Percentiles rank a stretch among this genome's conserved stretches.
Evolutionary conservation across 2,797 vertebrate genomes (phyloP).

Genomic region (Melanitta fusca): DNA sequence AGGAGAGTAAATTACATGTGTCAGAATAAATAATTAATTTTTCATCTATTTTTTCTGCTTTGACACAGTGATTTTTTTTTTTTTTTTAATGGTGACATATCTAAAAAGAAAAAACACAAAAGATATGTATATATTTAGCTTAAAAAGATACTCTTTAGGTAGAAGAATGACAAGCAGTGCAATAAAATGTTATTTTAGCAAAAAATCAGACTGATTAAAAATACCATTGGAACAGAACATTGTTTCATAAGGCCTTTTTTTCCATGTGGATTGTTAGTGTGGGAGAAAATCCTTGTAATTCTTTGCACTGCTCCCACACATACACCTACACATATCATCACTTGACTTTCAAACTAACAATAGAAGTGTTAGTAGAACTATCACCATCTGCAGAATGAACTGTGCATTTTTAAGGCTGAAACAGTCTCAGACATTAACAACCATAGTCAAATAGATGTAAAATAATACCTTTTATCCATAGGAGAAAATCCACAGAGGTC

Average conservation of each 20-base stretch:
- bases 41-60: slow-evolving; percentile 39
- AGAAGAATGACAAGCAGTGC: slow-evolving; percentile 49
- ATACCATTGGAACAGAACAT: slow-evolving; percentile 73
- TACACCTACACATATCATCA: slow-evolving; percentile 82
- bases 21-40: slow-evolving; percentile 56
- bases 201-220: slow-evolving; percentile 78
- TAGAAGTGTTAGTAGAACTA: slow-evolving; percentile 80
- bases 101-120: slow-evolving; percentile 12
- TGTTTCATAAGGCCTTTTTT: slow-evolving; percentile 77
- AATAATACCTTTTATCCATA: neutral
- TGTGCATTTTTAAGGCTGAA: slow-evolving; percentile 73
- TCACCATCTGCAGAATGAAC: slow-evolving; percentile 82
- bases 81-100: neutral
- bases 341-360: slow-evolving; percentile 85
- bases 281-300: slow-evolving; percentile 83
- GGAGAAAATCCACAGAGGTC: neutral
- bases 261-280: slow-evolving; percentile 75
- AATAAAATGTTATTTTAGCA: slow-evolving; percentile 72
- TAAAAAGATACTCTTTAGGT: slow-evolving; percentile 35
- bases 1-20: slow-evolving; percentile 50
- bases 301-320: slow-evolving; percentile 83
- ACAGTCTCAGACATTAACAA: slow-evolving; percentile 61
- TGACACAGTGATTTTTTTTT: slow-evolving; percentile 26
- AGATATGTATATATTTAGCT: neutral
- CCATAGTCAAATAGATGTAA: slow-evolving; percentile 37